Evolutionary conservation across 2,888 invertebrate genomes (phyloP).

Genomic region (Erebia ligea): DNA sequence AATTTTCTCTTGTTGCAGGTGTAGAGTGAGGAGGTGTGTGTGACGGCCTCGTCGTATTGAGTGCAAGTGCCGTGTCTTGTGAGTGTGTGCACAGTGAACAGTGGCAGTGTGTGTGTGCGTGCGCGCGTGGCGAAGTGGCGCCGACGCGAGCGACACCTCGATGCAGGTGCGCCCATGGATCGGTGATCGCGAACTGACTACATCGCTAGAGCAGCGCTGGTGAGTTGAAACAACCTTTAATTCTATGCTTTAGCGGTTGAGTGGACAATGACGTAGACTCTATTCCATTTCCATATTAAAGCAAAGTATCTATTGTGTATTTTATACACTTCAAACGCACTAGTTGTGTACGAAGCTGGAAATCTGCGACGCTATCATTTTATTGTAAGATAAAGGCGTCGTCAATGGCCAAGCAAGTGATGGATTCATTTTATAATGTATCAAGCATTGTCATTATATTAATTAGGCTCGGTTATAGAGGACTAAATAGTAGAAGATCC

Average conservation of each 20-base stretch:
- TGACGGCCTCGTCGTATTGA: slow-evolving; percentile 30
- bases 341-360: too few species aligned
- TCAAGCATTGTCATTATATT: too few species aligned
- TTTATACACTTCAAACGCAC: too few species aligned
- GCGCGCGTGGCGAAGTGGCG: slow-evolving; percentile 68
- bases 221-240: slow-evolving; percentile 40
- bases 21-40: slow-evolving; percentile 32
- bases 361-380: too few species aligned
- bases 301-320: too few species aligned
- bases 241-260: neutral
- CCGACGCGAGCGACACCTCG: slow-evolving; percentile 70
- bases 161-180: slow-evolving; percentile 81
- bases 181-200: slow-evolving; percentile 79
- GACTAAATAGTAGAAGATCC: too few species aligned
- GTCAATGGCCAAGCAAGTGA: too few species aligned
- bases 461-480: too few species aligned
- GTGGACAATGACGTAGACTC: neutral
- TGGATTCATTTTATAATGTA: too few species aligned
- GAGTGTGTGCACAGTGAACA: slow-evolving; percentile 40
- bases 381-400: too few species aligned
- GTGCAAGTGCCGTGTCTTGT: slow-evolving; percentile 28
- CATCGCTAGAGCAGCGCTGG: slow-evolving; percentile 80
- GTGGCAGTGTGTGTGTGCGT: slow-evolving; percentile 49
- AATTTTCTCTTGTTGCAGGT: slow-evolving; percentile 37
- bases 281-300: too few species aligned